Percentiles rank a stretch among this genome's conserved stretches.
Conservation (phyloP, 64 coral and sea anemone species). For the Montipora foliosa region DNA sequence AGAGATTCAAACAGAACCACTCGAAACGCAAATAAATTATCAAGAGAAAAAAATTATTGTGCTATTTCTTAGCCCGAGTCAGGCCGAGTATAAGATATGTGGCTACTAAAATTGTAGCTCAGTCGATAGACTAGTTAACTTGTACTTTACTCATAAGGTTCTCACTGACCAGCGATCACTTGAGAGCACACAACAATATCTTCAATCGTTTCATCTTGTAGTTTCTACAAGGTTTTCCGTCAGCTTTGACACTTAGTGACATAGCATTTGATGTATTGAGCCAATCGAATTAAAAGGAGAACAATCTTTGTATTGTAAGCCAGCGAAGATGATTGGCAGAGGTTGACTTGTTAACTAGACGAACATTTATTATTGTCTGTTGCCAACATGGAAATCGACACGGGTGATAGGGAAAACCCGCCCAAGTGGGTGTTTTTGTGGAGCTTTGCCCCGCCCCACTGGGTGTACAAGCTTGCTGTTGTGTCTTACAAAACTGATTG, state of each 20-base stretch:
- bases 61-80: constrained; percentile 45
- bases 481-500: constrained; percentile 87
- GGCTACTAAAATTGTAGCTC: constrained; percentile 27
- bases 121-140: constrained; percentile 24
- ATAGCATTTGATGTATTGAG: constrained; percentile 70
- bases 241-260: constrained; percentile 98
- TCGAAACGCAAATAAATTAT: constrained; percentile 85
- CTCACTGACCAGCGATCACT: constrained; percentile 45
- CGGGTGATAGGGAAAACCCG: constrained; percentile 95
- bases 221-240: constrained; percentile 88
- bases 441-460: constrained; percentile 93
- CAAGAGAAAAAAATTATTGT: neutral
- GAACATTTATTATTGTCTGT: constrained; percentile 99
- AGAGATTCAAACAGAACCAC: constrained; percentile 74
- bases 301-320: constrained; percentile 99
- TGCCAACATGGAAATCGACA: constrained; percentile 97
- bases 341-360: constrained; percentile 98
- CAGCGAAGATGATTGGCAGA: constrained; percentile 93
- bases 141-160: constrained; percentile 39
- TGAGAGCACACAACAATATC: constrained; percentile 78
- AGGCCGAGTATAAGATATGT: constrained; percentile 12
- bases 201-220: constrained; percentile 99
- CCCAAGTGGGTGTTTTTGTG: constrained; percentile 98
- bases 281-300: constrained; percentile 99
- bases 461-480: constrained; percentile 84